Base-by-base conservation (phyloP, 2,113 vertebrate genomes). In the Pangasianodon hypophthalmus region DNA sequence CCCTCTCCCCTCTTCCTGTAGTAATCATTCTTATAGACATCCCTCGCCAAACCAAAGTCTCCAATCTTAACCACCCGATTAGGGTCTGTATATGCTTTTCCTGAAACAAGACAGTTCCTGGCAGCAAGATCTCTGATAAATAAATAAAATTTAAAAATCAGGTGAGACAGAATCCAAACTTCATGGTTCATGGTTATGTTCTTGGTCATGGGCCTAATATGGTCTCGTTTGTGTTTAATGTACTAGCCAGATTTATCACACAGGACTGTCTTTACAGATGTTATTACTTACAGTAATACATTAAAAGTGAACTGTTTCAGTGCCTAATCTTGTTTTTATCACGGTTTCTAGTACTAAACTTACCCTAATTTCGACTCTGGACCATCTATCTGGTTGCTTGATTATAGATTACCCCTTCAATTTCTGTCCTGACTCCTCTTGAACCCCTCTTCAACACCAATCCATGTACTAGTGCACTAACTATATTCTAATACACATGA, bases 1-100 rank as follows among this genome's bases (percentile, higher is more conserved):
- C 96, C 96, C 92, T 97, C 96, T 56, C 96, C 96, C 87, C 92
- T 96, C 92, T 97, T 97, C 79, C 96, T 96, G 16, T 97, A 97
- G 84, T 97, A 97, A 90, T 97, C 95, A n/a, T 95, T 96, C 94
- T 96, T 96, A 88, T 97, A 97, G 90, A 96, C 91, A 87, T 97
- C 96, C 77, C 96, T 95, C 1, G 96, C 95, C 0, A 97, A 95
- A 85, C 96, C 96, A 88, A 97, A 97, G 88, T 97, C 96, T 37
- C 96, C 96, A 0, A 96, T 96, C 93, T 97, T 97, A 84, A 96
- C 95, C 50, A 88, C 24, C 4, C 94, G 89, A 24, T 92, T 93
- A 3, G 93, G 89, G 84, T 60, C 88, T 2, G 46, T 88, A 6
- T 97, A 96, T 21, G 91, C 89, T 90, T 95, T 96, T 67, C 93